Evolutionary conservation across 2,797 vertebrate genomes (phyloP).

Genomic region (Liparis tanakae): DNA sequence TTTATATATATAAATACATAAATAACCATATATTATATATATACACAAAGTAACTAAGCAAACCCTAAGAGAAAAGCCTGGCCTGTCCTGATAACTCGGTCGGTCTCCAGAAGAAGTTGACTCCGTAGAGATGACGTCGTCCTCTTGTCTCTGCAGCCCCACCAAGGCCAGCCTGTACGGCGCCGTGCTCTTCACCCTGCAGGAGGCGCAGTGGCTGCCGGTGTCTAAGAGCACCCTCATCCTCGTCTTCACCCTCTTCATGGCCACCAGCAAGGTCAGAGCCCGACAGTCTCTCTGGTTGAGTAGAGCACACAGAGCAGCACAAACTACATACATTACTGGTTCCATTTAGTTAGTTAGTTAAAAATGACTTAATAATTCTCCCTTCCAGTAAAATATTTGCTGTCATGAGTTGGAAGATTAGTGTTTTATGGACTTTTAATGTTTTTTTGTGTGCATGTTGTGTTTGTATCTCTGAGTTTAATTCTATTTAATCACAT

Average conservation of each 20-base stretch:
- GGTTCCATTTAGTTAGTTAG: background rate
- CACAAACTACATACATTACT: background rate
- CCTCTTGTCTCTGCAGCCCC: constrained; percentile 81
- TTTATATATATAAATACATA: too few relatives aligned
- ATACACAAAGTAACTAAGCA: too few relatives aligned
- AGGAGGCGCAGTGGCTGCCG: constrained; percentile 92
- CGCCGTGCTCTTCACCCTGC: constrained; percentile 94
- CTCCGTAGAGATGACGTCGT: background rate
- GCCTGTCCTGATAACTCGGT: background rate
- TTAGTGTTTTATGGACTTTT: background rate
- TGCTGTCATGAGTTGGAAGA: background rate
- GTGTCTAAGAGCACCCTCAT: constrained; percentile 92
- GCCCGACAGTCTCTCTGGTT: background rate
- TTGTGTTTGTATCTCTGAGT: background rate
- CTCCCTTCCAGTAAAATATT: background rate
- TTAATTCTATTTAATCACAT: background rate
- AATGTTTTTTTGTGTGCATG: background rate
- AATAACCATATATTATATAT: too few relatives aligned
- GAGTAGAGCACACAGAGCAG: background rate
- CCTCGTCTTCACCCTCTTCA: constrained; percentile 95
- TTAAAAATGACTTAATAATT: background rate
- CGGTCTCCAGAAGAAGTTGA: background rate
- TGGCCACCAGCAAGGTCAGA: constrained; percentile 92
- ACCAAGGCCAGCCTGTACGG: constrained; percentile 98
- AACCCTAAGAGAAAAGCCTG: background rate